phyloP scores from a whole-genome alignment of 2,888 invertebrate genomes.

The Yponomeuta cagnagella region DNA sequence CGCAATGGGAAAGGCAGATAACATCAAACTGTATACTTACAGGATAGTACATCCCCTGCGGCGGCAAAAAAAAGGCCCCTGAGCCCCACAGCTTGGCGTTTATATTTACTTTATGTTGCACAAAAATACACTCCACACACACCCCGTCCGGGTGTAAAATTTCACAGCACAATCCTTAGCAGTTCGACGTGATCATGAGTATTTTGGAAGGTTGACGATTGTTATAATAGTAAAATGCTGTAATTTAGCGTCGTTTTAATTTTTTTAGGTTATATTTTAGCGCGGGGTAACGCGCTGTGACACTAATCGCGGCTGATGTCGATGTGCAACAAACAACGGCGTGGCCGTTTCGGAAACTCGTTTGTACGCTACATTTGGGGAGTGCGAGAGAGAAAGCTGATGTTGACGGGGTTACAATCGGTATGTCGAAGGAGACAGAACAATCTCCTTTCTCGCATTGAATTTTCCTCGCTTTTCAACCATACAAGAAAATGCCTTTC shows the following conservation, averaged over 20 bases:
- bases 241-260: slow-evolving; percentile 52
- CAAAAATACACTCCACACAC: slow-evolving; percentile 74
- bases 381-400: slow-evolving; percentile 44
- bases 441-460: background rate
- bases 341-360: slow-evolving; percentile 22
- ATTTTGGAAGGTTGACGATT: slow-evolving; percentile 40
- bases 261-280: slow-evolving; percentile 70
- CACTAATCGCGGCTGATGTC: slow-evolving; percentile 70
- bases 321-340: slow-evolving; percentile 51
- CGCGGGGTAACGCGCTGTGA: slow-evolving; percentile 71
- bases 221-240: slow-evolving; percentile 34
- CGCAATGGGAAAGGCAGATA: background rate
- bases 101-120: slow-evolving; percentile 78
- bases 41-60: slow-evolving; percentile 98
- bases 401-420: slow-evolving; percentile 31
- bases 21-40: slow-evolving; percentile 77
- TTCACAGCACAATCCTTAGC: slow-evolving; percentile 66
- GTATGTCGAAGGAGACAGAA: slow-evolving; percentile 30
- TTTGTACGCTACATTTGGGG: slow-evolving; percentile 18
- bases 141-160: slow-evolving; percentile 61
- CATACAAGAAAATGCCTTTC: too few species aligned
- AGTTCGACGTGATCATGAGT: slow-evolving; percentile 70
- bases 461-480: background rate
- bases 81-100: slow-evolving; percentile 98
- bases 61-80: slow-evolving; percentile 96